Evolutionary conservation across 2,113 vertebrate genomes (phyloP), one percentile per base, ranked within the genome.

Genomic region (Echinops telfairi): DNA sequence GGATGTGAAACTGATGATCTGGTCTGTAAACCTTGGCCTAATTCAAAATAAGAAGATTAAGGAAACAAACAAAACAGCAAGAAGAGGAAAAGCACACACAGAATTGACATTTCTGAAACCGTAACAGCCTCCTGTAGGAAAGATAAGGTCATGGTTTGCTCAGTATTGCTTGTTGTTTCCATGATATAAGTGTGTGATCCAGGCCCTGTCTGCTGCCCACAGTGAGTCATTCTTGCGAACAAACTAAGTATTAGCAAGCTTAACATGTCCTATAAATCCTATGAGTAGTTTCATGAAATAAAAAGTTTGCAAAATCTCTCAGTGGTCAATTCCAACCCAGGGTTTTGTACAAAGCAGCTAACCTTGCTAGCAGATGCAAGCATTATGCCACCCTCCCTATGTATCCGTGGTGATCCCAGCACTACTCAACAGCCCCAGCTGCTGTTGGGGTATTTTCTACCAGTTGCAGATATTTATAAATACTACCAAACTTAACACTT

Each of bases 121-220:
- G 4, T 57, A 38, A 19, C 14, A 2, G 43, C 1, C 5, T 27
- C 38, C 0, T 2, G 0, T 2, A 0, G 19, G 81, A 33, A 8
- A 11, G 16, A 11, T 0, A 0, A 19, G 0, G 27, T 38, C 2
- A n/a, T n/a, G 38, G 19, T 6, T 1, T 2, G 0, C 11, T 15
- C n/a, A 8, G 47, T 20, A 1, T 2, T 0, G 3, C 15, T 3
- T 12, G 0, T 1, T 2, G 8, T 40, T 4, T 31, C 57, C 47
- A 1, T 11, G 33, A 33, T 0, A 1, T 12, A 9, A 15, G 19
- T 3, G 31, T 2, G 68, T 1, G 68, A 6, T 2, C 0, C 7
- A 12, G 66, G 38, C 36, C 0, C 3, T 36, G n/a, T 60, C 57
- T 12, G 53, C 15, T 0, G 10, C n/a, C 0, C 0, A 25, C 0